Evolutionary conservation across 2,888 invertebrate species (phyloP).

Genomic region (Cephus runcator): DNA sequence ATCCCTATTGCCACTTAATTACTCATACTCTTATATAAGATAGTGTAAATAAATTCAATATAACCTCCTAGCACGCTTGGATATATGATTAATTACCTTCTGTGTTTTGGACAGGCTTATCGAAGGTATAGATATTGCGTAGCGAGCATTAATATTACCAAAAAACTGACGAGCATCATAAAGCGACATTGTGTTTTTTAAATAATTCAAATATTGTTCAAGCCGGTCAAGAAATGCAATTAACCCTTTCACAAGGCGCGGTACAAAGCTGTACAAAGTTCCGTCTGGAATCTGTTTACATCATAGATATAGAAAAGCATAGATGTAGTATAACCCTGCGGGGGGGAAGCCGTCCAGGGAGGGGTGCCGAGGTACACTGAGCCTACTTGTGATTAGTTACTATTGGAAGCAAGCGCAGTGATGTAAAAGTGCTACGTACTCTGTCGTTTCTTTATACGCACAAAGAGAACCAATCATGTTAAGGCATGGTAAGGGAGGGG

Average conservation of each 20-base stretch:
- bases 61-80: constrained; percentile 28
- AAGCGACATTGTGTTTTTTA: constrained; percentile 39
- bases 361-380: too few relatives aligned
- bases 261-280: not conserved
- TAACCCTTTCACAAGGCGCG: not conserved
- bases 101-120: constrained; percentile 75
- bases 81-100: constrained; percentile 69
- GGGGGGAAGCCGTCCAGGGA: too few relatives aligned
- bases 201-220: not conserved
- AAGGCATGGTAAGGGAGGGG: too few relatives aligned
- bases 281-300: not conserved
- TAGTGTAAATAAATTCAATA: constrained; percentile 27
- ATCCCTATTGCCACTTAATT: not conserved
- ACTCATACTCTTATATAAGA: constrained; percentile 28
- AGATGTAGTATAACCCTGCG: too few relatives aligned
- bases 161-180: constrained; percentile 49
- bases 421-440: too few relatives aligned
- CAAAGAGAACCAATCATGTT: too few relatives aligned
- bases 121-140: constrained; percentile 47
- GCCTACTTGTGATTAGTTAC: too few relatives aligned
- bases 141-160: constrained; percentile 48
- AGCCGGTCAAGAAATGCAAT: not conserved
- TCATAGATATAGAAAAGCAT: too few relatives aligned
- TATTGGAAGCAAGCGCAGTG: too few relatives aligned
- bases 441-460: too few relatives aligned